Evolutionary conservation across 2,797 vertebrate species (phyloP).

Genomic region (Spondyliosoma cantharus): DNA sequence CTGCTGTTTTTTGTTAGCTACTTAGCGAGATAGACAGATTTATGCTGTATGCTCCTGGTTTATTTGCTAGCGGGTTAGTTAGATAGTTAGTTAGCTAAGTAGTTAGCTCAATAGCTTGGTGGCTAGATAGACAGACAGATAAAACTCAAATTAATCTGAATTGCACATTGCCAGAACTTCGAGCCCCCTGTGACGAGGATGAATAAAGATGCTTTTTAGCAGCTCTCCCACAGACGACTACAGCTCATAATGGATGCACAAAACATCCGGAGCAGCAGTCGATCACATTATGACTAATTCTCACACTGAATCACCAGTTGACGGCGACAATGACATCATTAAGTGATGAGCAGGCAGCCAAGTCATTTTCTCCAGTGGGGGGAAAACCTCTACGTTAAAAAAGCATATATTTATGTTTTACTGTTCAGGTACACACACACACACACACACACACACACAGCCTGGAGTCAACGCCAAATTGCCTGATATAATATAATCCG

Average conservation of each 20-base stretch:
- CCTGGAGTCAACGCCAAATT: not conserved
- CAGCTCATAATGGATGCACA: slow-evolving; percentile 20
- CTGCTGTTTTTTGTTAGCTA: too few relatives aligned
- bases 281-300: slow-evolving; percentile 48
- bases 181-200: not conserved
- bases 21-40: too few relatives aligned
- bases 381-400: not conserved
- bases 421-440: too few relatives aligned
- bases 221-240: slow-evolving; percentile 47
- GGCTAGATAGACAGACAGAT: not conserved
- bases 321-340: slow-evolving; percentile 26
- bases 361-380: not conserved
- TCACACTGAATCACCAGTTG: slow-evolving; percentile 46
- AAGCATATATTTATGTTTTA: not conserved
- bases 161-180: not conserved
- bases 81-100: too few relatives aligned
- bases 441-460: not conserved
- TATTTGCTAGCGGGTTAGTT: not conserved
- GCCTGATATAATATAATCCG: not conserved
- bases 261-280: slow-evolving; percentile 18
- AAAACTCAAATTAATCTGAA: not conserved
- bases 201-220: slow-evolving; percentile 47
- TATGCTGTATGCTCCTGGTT: not conserved
- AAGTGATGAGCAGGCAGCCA: not conserved
- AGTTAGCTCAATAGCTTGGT: too few relatives aligned